A percentile compares a stretch with the other conserved stretches of the same genome.
phyloP scores from a whole-genome alignment of 2,113 vertebrate species.

The Cryptomyrus ogoouensis region DNA sequence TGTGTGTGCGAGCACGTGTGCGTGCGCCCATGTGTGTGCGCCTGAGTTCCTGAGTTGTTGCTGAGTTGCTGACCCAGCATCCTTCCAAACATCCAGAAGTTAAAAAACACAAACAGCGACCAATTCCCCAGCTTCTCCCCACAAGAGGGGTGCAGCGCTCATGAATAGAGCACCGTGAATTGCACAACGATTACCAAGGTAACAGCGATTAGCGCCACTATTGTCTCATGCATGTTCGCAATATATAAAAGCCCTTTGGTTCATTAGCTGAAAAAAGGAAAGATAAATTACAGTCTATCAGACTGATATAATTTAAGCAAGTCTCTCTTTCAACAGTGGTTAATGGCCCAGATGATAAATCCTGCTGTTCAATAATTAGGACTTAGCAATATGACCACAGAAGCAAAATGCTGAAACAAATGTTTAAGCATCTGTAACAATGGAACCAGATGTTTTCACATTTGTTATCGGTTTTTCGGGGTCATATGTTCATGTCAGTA shows the following conservation, averaged over 20 bases:
- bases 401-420: slow-evolving; percentile 2
- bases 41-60: too few species aligned
- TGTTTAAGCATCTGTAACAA: slow-evolving; percentile 8
- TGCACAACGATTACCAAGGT: slow-evolving; percentile 9
- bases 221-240: slow-evolving; percentile 7
- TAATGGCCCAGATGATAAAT: slow-evolving; percentile 23
- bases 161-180: not conserved
- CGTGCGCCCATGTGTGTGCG: not conserved
- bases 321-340: slow-evolving; percentile 16
- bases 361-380: slow-evolving; percentile 18
- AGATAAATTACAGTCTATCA: slow-evolving; percentile 18
- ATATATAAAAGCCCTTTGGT: slow-evolving; percentile 8
- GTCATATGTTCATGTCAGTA: not conserved
- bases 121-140: slow-evolving; percentile 11
- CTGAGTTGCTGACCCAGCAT: slow-evolving; percentile 11
- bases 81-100: not conserved
- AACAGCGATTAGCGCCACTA: slow-evolving; percentile 5
- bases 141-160: not conserved
- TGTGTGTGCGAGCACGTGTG: not conserved
- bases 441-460: slow-evolving; percentile 13
- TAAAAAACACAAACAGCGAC: slow-evolving; percentile 12
- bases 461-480: slow-evolving; percentile 1
- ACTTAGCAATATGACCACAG: slow-evolving; percentile 8
- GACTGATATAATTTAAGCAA: slow-evolving; percentile 10
- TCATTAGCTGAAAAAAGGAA: slow-evolving; percentile 14